Percentiles rank a stretch among this genome's conserved stretches.
phyloP scores from a whole-genome alignment of 2,113 vertebrate genomes.

The Serinus canaria region DNA sequence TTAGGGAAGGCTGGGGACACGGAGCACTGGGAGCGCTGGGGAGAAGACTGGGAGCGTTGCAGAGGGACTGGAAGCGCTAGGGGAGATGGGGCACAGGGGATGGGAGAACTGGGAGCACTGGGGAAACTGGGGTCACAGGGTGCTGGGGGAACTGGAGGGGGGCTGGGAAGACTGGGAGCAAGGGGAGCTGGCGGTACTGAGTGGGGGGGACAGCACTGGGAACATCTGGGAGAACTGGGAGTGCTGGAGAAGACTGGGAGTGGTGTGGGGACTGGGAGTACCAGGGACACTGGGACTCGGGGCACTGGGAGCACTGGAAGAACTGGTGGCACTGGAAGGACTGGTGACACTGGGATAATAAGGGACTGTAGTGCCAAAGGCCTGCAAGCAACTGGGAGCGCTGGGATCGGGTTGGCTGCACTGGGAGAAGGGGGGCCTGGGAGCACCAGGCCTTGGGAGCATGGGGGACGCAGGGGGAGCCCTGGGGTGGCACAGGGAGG shows the following conservation, averaged over 20 bases:
- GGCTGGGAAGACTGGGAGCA: background rate
- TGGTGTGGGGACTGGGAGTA: background rate
- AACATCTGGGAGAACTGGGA: too few relatives aligned
- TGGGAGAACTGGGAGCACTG: background rate
- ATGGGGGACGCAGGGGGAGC: rapidly evolving
- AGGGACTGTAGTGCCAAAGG: background rate
- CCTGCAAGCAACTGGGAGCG: background rate
- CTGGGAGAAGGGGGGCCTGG: background rate
- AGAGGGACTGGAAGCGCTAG: background rate
- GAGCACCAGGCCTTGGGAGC: background rate
- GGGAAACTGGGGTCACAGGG: background rate
- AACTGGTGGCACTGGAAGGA: background rate
- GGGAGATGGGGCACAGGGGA: too few relatives aligned
- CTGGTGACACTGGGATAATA: background rate
- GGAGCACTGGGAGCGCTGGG: background rate
- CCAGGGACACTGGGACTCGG: too few relatives aligned
- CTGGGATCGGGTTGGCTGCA: rapidly evolving
- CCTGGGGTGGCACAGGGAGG: background rate
- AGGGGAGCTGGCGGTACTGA: background rate
- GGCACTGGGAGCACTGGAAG: background rate
- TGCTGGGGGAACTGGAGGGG: too few relatives aligned
- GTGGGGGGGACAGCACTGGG: too few relatives aligned
- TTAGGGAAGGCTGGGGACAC: background rate
- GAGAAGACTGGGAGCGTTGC: background rate
- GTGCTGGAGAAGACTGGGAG: background rate